Conservation (phyloP, 2,797 vertebrate species). For the Sphenodon punctatus region DNA sequence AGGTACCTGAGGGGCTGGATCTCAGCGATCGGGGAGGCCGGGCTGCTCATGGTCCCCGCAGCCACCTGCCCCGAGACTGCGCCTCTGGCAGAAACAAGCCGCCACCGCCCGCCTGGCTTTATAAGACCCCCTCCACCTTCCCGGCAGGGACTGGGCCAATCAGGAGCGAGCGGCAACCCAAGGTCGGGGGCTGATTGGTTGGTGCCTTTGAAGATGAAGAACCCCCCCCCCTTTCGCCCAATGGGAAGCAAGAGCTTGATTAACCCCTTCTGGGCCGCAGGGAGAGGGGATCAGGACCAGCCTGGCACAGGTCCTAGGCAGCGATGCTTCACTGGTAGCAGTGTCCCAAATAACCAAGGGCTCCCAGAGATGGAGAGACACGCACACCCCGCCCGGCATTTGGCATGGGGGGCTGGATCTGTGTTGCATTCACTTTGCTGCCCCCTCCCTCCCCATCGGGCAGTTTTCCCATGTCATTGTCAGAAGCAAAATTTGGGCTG, state of each 20-base stretch:
- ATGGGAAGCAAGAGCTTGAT: neutral
- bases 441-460: too few species aligned
- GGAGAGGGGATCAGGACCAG: too few species aligned
- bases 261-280: neutral
- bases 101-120: neutral
- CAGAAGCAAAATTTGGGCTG: too few species aligned
- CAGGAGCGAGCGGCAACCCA: neutral
- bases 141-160: neutral
- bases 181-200: neutral
- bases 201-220: neutral
- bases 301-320: too few species aligned
- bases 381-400: too few species aligned
- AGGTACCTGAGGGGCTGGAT: neutral
- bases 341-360: too few species aligned
- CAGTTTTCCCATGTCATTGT: too few species aligned
- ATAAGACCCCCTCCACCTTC: neutral
- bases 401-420: too few species aligned
- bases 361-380: too few species aligned
- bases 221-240: neutral
- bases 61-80: neutral
- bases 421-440: too few species aligned
- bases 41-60: neutral
- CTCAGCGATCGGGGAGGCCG: neutral
- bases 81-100: too few species aligned
- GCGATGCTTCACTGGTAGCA: too few species aligned